A percentile compares a stretch with the other conserved stretches of the same genome.
These are phyloP conservation scores for Rhopalosiphum padi DNA, from an alignment of 1,140 invertebrate species.

Conservation along the genomic window DNA sequence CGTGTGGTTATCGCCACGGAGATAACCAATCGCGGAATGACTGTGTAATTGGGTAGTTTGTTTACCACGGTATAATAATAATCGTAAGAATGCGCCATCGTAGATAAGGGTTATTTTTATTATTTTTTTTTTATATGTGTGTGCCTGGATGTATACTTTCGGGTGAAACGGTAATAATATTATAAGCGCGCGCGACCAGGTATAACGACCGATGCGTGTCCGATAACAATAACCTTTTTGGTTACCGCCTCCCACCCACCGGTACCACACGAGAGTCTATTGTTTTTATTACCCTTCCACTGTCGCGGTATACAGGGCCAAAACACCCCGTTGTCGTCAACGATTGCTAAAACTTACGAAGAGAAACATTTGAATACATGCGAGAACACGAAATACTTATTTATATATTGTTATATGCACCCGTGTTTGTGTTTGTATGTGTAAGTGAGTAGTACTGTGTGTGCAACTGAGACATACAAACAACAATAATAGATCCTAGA, in stretches of 20 bases:
- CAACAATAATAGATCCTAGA: not conserved
- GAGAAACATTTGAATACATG: not conserved
- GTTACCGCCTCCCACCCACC: not conserved
- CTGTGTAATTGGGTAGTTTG: slow-evolving; percentile 53
- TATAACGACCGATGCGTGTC: slow-evolving; percentile 13
- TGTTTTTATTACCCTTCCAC: not conserved
- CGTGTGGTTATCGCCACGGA: not conserved
- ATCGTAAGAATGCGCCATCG: not conserved
- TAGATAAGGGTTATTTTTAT: not conserved
- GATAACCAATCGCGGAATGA: slow-evolving; percentile 30
- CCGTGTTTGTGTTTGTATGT: not conserved
- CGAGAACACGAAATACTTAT: not conserved
- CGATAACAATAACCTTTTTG: slow-evolving; percentile 15
- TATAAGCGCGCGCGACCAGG: not conserved
- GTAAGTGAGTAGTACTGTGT: not conserved
- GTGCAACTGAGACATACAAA: too few species aligned
- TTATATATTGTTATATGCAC: not conserved
- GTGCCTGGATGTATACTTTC: not conserved
- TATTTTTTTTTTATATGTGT: not conserved
- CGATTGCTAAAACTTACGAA: not conserved
- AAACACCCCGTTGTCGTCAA: not conserved
- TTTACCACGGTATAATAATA: slow-evolving; percentile 45
- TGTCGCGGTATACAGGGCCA: not conserved
- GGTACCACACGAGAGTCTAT: not conserved
- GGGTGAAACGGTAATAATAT: not conserved